Evolutionary conservation across 2,113 vertebrate species (phyloP).

Genomic region (Myanophis thanlyinensis): DNA sequence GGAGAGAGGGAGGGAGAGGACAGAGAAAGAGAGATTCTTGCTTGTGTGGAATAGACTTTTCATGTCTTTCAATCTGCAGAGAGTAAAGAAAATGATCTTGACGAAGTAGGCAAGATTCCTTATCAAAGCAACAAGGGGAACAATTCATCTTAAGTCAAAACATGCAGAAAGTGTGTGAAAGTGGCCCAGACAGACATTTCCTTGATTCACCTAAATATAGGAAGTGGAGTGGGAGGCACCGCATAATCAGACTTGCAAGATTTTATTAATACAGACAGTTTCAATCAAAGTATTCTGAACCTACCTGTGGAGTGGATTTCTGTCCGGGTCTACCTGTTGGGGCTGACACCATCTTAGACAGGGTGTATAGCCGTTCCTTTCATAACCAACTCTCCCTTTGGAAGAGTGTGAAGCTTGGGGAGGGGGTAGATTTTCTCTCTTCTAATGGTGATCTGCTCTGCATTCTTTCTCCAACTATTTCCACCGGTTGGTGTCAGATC

Average conservation of each 20-base stretch:
- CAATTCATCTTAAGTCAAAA: background rate
- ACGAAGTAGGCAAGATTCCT: background rate
- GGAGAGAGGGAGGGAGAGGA: too few relatives aligned
- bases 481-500: background rate
- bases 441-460: background rate
- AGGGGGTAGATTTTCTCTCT: background rate
- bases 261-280: background rate
- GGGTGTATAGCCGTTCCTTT: background rate
- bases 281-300: background rate
- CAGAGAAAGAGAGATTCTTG: too few relatives aligned
- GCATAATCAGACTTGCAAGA: background rate
- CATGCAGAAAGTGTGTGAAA: background rate
- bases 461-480: background rate
- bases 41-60: background rate
- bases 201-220: background rate
- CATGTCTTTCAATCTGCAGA: background rate
- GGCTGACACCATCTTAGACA: background rate
- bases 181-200: background rate
- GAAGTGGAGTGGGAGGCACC: background rate
- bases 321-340: background rate
- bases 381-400: background rate
- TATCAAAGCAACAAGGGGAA: background rate
- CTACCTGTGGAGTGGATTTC: background rate
- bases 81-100: background rate
- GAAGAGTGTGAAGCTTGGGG: background rate